Conservation (phyloP, 2,888 invertebrate genomes). For the Caenorhabditis zanzibari region DNA sequence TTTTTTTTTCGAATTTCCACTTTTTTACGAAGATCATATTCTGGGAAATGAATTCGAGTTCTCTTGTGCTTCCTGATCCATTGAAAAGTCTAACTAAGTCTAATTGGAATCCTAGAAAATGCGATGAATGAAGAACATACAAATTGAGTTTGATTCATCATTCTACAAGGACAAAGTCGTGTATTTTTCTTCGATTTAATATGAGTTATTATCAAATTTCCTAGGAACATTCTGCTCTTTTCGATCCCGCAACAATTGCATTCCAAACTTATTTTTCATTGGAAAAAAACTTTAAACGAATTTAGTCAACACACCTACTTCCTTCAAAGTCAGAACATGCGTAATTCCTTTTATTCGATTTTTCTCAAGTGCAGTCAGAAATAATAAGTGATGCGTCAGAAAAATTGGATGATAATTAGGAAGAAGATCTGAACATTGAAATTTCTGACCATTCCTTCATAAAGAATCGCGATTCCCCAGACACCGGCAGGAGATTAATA, state of each 20-base stretch:
- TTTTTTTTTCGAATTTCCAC: neutral
- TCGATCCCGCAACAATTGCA: neutral
- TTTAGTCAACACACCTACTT: neutral
- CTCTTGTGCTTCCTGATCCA: no score
- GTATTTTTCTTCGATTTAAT: no score
- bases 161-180: no score
- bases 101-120: neutral
- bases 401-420: neutral
- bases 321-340: neutral
- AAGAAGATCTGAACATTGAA: neutral
- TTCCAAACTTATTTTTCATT: neutral
- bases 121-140: no score
- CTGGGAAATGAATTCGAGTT: no score
- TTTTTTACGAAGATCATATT: neutral
- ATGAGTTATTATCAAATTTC: no score
- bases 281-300: neutral
- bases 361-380: neutral
- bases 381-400: neutral
- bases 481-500: neutral
- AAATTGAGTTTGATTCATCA: no score
- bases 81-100: neutral
- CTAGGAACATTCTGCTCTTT: neutral
- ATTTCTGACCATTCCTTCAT: neutral
- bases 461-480: slow-evolving; percentile 4
- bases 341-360: neutral